Evolutionary conservation across 2,888 invertebrate genomes (phyloP).

Genomic region (Invenusta paracnida): DNA sequence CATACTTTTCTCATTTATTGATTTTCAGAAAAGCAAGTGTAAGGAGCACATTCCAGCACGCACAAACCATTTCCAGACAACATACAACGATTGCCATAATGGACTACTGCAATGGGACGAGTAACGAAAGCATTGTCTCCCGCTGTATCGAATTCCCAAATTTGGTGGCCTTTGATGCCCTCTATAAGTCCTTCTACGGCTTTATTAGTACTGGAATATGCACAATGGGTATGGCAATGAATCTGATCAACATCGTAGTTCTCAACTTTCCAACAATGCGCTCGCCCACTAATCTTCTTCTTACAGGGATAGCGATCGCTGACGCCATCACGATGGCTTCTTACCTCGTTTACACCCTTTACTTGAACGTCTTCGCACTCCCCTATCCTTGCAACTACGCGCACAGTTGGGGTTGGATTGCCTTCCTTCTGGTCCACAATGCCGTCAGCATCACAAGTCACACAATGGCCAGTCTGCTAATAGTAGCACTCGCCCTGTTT

Average conservation of each 20-base stretch:
- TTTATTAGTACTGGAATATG: conserved; percentile 77
- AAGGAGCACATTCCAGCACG: too few relatives aligned
- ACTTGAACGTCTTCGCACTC: conserved; percentile 57
- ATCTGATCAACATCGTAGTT: conserved; percentile 76
- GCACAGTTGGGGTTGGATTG: conserved; percentile 53
- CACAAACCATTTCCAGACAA: too few relatives aligned
- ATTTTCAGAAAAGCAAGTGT: too few relatives aligned
- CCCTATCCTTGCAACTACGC: conserved; percentile 20
- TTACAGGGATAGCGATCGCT: conserved; percentile 77
- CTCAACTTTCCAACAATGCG: conserved; percentile 63
- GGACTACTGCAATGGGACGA: too few relatives aligned
- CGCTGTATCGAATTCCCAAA: too few relatives aligned
- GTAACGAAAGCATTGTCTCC: too few relatives aligned
- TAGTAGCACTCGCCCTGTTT: conserved; percentile 86
- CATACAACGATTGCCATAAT: too few relatives aligned
- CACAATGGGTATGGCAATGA: conserved; percentile 77
- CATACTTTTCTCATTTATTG: too few relatives aligned
- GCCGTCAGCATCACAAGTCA: conserved; percentile 63
- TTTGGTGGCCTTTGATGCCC: not conserved
- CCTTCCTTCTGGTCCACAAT: conserved; percentile 52
- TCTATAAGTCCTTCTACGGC: conserved; percentile 66
- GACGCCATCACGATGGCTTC: conserved; percentile 83
- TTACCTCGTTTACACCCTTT: conserved; percentile 79
- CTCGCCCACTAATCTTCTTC: conserved; percentile 67
- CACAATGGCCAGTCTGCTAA: conserved; percentile 86